Evolutionary conservation across 2,797 vertebrate species (phyloP).

Genomic region (Cirrhinus molitorella): DNA sequence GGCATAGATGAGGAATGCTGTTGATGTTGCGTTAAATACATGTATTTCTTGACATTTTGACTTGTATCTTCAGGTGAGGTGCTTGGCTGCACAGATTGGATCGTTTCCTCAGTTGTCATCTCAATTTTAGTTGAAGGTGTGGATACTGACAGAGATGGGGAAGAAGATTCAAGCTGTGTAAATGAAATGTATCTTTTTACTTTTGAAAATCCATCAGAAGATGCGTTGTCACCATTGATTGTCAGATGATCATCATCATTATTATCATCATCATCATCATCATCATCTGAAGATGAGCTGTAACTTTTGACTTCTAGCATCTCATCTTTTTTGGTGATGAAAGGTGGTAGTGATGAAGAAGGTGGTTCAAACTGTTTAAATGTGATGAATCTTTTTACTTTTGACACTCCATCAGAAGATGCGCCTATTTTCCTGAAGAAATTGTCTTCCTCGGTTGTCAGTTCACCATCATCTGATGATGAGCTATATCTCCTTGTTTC

Average conservation of each 20-base stretch:
- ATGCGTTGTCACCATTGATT: neutral
- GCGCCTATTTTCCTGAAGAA: constrained; percentile 11
- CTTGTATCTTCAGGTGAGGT: neutral
- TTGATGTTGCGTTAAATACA: constrained; percentile 18
- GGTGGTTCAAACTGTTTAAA: constrained; percentile 22
- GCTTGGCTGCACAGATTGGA: neutral
- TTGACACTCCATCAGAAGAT: constrained; percentile 39
- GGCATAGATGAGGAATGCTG: constrained; percentile 3
- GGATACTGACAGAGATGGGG: neutral
- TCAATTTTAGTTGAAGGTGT: neutral
- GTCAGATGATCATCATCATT: neutral
- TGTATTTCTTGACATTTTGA: constrained; percentile 9
- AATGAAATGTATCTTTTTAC: constrained; percentile 42
- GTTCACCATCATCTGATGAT: constrained; percentile 12
- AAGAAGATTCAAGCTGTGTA: constrained; percentile 21
- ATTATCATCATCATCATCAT: neutral
- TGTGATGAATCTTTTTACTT: constrained; percentile 45
- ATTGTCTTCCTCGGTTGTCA: neutral
- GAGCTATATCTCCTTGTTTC: constrained; percentile 19
- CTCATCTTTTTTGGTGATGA: constrained; percentile 7
- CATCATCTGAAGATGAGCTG: constrained; percentile 23
- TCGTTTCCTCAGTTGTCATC: neutral
- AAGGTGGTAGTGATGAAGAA: neutral
- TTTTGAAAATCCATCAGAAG: constrained; percentile 17
- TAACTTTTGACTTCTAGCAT: neutral